Evolutionary conservation across 2,797 vertebrate species (phyloP).

Genomic region (Heliangelus exortis): DNA sequence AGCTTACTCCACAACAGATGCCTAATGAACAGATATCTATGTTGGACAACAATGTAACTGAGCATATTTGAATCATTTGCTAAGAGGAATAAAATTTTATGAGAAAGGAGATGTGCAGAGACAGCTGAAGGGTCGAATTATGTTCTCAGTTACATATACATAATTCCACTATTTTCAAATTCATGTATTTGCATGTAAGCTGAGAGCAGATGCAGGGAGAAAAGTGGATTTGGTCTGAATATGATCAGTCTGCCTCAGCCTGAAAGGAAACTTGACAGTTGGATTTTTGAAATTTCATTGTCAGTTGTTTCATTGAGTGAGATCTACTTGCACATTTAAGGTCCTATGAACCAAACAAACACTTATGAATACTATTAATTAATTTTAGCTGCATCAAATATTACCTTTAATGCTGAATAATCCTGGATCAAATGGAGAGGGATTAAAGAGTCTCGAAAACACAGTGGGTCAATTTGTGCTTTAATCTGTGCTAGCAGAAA

Average conservation of each 20-base stretch:
- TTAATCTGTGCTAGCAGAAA: neutral
- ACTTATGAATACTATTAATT: neutral
- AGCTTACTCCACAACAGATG: constrained; percentile 28
- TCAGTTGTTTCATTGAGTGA: neutral
- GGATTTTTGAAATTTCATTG: neutral
- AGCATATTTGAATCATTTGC: constrained; percentile 44
- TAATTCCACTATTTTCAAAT: constrained; percentile 48
- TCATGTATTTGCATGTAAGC: neutral
- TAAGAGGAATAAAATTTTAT: constrained; percentile 51
- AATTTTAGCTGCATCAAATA: neutral
- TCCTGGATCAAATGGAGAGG: neutral
- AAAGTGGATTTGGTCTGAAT: neutral
- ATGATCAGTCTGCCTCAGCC: neutral
- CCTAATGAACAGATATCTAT: constrained; percentile 27
- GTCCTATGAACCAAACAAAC: neutral
- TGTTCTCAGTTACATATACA: neutral
- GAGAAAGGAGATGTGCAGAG: constrained; percentile 11
- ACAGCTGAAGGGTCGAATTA: constrained; percentile 24
- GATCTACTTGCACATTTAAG: neutral
- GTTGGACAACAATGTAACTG: neutral
- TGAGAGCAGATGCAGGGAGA: neutral
- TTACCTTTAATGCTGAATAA: neutral
- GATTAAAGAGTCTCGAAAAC: neutral
- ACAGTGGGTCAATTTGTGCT: neutral
- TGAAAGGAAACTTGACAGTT: neutral